A percentile compares a stretch with the other conserved stretches of the same genome.
Evolutionary conservation across 2,888 invertebrate genomes (phyloP).

Genomic region (Tetragnatha montana): DNA sequence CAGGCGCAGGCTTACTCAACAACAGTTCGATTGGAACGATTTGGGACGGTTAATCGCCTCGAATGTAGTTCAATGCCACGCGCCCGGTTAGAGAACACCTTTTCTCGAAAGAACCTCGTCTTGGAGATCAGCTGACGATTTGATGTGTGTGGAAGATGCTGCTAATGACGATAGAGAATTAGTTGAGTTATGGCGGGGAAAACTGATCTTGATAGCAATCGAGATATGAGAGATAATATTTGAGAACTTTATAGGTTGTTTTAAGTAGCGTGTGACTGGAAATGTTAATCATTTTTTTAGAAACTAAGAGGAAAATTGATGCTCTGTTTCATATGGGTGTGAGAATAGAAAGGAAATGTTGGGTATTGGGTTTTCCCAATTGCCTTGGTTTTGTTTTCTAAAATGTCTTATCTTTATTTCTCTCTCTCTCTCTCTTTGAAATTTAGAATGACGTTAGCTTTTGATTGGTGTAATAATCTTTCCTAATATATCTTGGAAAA

Average conservation of each 20-base stretch:
- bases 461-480: too few species aligned
- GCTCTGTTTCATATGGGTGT: neutral
- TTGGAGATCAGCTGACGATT: neutral
- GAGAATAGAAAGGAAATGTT: neutral
- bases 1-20: neutral
- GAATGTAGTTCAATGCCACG: slow-evolving; percentile 16
- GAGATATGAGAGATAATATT: neutral
- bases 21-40: slow-evolving; percentile 2
- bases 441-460: too few species aligned
- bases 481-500: too few species aligned
- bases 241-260: neutral
- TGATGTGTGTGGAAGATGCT: neutral
- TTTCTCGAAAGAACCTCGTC: neutral
- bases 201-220: neutral
- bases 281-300: neutral
- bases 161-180: neutral
- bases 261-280: neutral
- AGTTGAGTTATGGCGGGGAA: neutral
- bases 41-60: slow-evolving; percentile 24
- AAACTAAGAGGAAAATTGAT: neutral
- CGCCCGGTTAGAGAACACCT: neutral
- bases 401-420: too few species aligned
- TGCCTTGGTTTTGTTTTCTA: too few species aligned
- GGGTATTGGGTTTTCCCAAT: neutral
- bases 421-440: too few species aligned